Base-by-base conservation (phyloP, 2,113 vertebrate species). In the Mustela nigripes region DNA sequence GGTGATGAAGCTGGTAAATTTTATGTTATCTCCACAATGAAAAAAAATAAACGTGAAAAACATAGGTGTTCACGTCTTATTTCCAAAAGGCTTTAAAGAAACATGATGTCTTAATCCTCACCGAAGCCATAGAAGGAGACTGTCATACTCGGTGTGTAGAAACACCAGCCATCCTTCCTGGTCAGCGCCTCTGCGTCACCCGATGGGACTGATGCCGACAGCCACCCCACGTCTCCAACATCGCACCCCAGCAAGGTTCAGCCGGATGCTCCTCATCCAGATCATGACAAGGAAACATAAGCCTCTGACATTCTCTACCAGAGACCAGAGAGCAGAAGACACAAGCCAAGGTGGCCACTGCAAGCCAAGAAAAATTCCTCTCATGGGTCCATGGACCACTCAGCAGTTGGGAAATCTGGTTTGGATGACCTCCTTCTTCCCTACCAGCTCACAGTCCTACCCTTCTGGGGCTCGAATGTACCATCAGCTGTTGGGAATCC, bases 51-150 rank as follows among this genome's bases (percentile, higher is more conserved):
- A 56, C 15, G 53, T 14, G 2, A 48, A 36, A 83, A 65, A 50
- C 2, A 53, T 2, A 62, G 2, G 16, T 15, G 48, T 21, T 50
- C 36, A 69, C 5, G 11, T 16, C 50, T 50, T 69, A 80, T 60
- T 93, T 93, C 56, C 36, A 58, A 91, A 79, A 73, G 0, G 7
- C 42, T 67, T 60, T 80, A 24, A 62, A 90, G 74, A 95, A 92
- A n/a, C 4, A 11, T 24, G 11, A 6, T 7, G 5, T 65, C 28
- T 50, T 42, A 42, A 15, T 79, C 83, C 31, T 85, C 83, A 26
- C 15, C n/a, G 42, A 67, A 71, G 63, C 22, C 42, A 31, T 0
- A 18, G 18, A 16, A 36, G 2, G 2, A 19, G 33, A 83, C 15
- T n/a, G 11, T 7, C 22, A 67, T 7, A 16, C 31, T 82, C 21